phyloP scores from a whole-genome alignment of 2,888 invertebrate species.

The Ptychoptera albimana region DNA sequence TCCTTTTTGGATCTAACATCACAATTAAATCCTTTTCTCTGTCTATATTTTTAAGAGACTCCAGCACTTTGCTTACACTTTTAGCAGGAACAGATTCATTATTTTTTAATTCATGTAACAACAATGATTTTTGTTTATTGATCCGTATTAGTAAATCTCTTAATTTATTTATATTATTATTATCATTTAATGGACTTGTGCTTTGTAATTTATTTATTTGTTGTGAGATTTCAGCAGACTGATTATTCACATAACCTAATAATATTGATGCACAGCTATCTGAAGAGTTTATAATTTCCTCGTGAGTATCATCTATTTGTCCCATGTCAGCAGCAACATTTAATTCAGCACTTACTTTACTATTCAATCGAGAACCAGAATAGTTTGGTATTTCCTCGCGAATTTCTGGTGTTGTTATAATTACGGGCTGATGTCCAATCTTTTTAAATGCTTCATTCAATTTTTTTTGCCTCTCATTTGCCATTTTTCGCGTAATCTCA shows the following conservation, averaged over 20 bases:
- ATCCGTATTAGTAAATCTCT: slow-evolving; percentile 23
- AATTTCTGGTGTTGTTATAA: slow-evolving; percentile 25
- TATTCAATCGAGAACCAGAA: not conserved
- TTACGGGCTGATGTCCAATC: slow-evolving; percentile 21
- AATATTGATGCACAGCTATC: slow-evolving; percentile 25
- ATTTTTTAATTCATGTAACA: slow-evolving; percentile 15
- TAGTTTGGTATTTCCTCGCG: not conserved
- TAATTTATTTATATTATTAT: slow-evolving; percentile 12
- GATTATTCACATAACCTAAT: slow-evolving; percentile 24
- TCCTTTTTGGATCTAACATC: not conserved
- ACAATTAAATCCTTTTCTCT: not conserved
- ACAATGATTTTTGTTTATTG: slow-evolving; percentile 24
- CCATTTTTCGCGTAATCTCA: slow-evolving; percentile 28
- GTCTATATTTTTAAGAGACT: slow-evolving; percentile 4
- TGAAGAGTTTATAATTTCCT: slow-evolving; percentile 13
- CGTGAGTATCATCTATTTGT: slow-evolving; percentile 6
- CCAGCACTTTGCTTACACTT: slow-evolving; percentile 11
- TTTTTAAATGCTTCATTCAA: slow-evolving; percentile 37
- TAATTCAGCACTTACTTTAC: not conserved
- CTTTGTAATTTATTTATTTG: slow-evolving; percentile 14
- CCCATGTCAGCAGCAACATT: not conserved
- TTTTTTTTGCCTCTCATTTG: slow-evolving; percentile 31
- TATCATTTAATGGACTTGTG: not conserved
- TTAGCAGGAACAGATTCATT: slow-evolving; percentile 17
- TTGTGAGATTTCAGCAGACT: slow-evolving; percentile 20